Base-by-base conservation (phyloP, 1,140 invertebrate genomes). In the Pteromalus puparum region DNA sequence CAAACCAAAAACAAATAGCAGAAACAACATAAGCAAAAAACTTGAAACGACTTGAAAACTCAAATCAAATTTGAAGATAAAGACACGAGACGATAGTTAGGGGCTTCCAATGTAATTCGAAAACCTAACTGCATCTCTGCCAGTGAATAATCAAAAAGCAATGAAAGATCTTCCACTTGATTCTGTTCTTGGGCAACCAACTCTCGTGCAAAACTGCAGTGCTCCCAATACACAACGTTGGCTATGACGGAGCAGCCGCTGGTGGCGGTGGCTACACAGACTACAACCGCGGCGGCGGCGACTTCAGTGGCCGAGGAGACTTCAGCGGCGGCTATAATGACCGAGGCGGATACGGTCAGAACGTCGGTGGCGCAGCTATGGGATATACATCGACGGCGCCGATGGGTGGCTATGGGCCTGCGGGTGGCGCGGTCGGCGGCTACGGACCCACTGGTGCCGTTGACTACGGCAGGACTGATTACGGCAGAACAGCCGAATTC, bases 251-350 rank as follows among this genome's bases (percentile, higher is more conserved):
- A 87, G 88, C 89, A 88, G 88, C 90, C 82, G 90, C 88, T 87
- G 91, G 91, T 88, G 92, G 90, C 78, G 91, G 90, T 53, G 89
- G 91, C 42, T 93, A 93, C 85, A 89, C 89, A 48, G 92, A 93
- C 85, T 93, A 93, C 82, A 92, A 93, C 85, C 89, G 92, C 10
- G 91, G 92, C 30, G 92, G 90, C 72, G 91, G 91, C 26, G 91
- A 92, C 82, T 92, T 91, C 87, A 90, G 90, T 82, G 88, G 90
- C 84, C 89, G 91, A 72, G 91, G 91, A 9, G 91, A 92, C 85
- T 92, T 90, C 38, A 87, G 90, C 12, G 89, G 90, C 21, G 91
- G 92, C 46, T 93, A 93, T 65, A 90, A 89, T 4, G 92, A 93
- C 48, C 90, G 92, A 61, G 91, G 91, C 9, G 92, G 87, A 1